Evolutionary conservation across 2,888 invertebrate species (phyloP).

Genomic region (Hedya salicella): DNA sequence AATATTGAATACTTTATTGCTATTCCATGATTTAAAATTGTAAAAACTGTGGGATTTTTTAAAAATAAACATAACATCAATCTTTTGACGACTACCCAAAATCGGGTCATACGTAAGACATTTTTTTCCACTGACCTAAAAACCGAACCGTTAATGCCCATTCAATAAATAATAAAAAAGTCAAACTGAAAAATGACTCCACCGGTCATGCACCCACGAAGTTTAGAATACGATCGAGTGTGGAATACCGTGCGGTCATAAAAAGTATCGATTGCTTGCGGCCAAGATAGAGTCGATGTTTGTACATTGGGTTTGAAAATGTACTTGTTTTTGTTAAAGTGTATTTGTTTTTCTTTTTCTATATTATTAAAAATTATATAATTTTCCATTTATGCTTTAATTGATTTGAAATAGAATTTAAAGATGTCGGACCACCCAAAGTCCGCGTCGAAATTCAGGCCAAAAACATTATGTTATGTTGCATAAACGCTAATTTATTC

Average conservation of each 20-base stretch:
- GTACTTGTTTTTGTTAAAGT: too few species aligned
- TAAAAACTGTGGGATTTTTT: constrained; percentile 17
- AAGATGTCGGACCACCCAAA: constrained; percentile 16
- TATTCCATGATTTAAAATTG: neutral
- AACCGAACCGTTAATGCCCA: constrained; percentile 48
- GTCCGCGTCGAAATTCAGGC: constrained; percentile 10
- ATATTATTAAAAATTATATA: too few species aligned
- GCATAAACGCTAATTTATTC: constrained; percentile 26
- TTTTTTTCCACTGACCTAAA: constrained; percentile 31
- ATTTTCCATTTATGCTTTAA: neutral
- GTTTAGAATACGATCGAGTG: constrained; percentile 52
- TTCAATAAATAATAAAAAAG: constrained; percentile 54
- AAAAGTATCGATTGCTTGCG: constrained; percentile 50
- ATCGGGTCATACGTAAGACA: constrained; percentile 30
- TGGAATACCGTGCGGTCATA: constrained; percentile 47
- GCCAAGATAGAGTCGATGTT: constrained; percentile 22
- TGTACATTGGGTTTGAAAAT: neutral
- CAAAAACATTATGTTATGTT: constrained; percentile 27
- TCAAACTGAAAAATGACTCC: constrained; percentile 55
- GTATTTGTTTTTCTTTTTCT: too few species aligned
- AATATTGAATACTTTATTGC: neutral
- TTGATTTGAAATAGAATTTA: neutral
- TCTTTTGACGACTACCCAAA: constrained; percentile 38
- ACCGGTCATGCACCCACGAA: constrained; percentile 56
- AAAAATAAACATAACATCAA: constrained; percentile 31